Evolutionary conservation across 1,140 invertebrate genomes (phyloP), one percentile per base, ranked within the genome.

Genomic region (Campoletis sonorensis): DNA sequence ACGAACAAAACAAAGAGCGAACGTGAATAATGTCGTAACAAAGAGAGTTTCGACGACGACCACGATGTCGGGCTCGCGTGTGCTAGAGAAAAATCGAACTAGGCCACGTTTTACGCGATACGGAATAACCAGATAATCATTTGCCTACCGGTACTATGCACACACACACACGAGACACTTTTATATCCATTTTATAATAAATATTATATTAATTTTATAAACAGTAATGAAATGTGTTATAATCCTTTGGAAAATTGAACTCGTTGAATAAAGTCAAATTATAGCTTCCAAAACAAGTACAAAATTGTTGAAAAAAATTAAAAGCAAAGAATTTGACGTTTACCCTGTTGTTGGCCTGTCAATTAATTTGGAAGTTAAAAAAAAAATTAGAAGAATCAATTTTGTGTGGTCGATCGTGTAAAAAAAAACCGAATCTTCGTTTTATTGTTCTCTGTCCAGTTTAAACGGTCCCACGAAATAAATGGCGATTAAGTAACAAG

Each of bases 91-190:
- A 82, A 85, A 75, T 67, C 61, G 85, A 86, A 85, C 80, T 86
- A 78, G 85, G 85, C 83, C 85, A 83, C 85, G 79, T 86, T 86
- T 85, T 27, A 84, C 82, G 75, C 84, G 85, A 86, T 86, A 86
- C 71, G 61, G 84, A 85, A 86, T 86, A 85, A 86, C 82, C 85
- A 81, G 86, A 86, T 86, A 86, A 86, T 86, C 85, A 85, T 85
- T 61, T 72, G 26, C 21, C 82, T 79, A 86, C 79, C 82, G 64
- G 84, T 81, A 83, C 83, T 79, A 10, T 71, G 0, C 40, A 37
- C 16, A 33, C 33, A 33, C 37, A 37, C 68, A 30, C 18, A 18
- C 18, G 11, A 45, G 1, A 45, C 40, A 45, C 40, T 10, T 45
- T 10, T 15, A 40, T 30, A 33, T 7, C 2, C 30, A 7, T 33